These are phyloP conservation scores for Camelus dromedarius DNA, from an alignment of 2,113 vertebrate species.

Conservation along the genomic window DNA sequence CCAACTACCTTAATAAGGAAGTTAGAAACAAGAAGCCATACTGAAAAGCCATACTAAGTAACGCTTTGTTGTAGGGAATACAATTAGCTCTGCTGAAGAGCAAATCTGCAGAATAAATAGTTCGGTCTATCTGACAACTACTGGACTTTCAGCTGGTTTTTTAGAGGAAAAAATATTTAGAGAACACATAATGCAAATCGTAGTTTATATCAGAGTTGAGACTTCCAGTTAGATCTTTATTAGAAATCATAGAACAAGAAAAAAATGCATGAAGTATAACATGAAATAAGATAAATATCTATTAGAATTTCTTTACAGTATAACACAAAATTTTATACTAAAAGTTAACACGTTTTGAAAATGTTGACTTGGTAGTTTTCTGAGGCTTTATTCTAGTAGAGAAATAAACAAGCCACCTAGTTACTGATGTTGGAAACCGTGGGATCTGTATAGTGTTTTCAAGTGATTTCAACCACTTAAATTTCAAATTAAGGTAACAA, in stretches of 20 bases:
- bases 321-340: not conserved
- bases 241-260: not conserved
- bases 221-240: conserved; percentile 36
- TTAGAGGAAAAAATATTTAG: not conserved
- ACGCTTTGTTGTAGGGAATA: not conserved
- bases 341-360: conserved; percentile 43
- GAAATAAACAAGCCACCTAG: not conserved
- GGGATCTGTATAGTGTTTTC: not conserved
- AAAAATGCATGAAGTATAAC: not conserved
- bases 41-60: not conserved
- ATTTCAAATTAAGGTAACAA: conserved; percentile 2
- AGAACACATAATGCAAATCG: not conserved
- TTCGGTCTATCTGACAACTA: not conserved
- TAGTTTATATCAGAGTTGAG: not conserved
- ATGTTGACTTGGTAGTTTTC: not conserved
- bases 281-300: not conserved
- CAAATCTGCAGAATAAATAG: not conserved
- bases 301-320: not conserved
- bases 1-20: not conserved
- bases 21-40: not conserved
- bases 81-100: not conserved
- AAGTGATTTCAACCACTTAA: not conserved
- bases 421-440: not conserved
- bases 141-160: not conserved
- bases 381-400: not conserved